Conservation (phyloP, 2,888 invertebrate genomes). For the Ypsolopha scabrella region DNA sequence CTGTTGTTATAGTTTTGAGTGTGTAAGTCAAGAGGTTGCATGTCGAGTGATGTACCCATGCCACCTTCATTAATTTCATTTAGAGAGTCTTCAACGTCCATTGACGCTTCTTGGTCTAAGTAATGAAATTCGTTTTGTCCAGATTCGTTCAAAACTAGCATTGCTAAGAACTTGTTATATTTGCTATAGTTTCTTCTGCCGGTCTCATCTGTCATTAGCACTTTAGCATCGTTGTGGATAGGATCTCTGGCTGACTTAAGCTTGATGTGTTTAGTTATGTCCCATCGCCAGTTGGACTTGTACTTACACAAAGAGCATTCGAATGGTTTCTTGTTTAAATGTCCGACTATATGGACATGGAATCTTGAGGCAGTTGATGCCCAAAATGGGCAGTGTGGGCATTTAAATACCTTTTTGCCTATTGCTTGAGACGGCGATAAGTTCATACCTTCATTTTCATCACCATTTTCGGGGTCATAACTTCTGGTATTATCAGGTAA, state of each 20-base stretch:
- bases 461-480: conserved; percentile 45
- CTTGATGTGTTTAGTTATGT: conserved; percentile 95
- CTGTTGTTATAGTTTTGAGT: conserved; percentile 42
- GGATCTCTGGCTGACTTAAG: conserved; percentile 88
- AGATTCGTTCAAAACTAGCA: conserved; percentile 71
- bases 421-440: conserved; percentile 73
- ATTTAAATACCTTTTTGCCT: conserved; percentile 88
- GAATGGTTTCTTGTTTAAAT: conserved; percentile 93
- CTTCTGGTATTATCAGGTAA: conserved; percentile 39
- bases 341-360: conserved; percentile 94
- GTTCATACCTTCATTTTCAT: conserved; percentile 70
- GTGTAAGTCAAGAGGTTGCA: conserved; percentile 74
- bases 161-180: conserved; percentile 88
- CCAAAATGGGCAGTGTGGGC: conserved; percentile 93
- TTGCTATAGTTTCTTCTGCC: conserved; percentile 92
- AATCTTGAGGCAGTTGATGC: conserved; percentile 93
- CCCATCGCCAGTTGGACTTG: conserved; percentile 97
- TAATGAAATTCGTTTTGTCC: conserved; percentile 62
- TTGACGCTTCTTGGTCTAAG: conserved; percentile 40
- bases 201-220: conserved; percentile 92
- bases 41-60: conserved; percentile 51
- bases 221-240: conserved; percentile 83
- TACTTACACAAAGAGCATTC: conserved; percentile 95
- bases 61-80: conserved; percentile 50
- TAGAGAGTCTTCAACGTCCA: conserved; percentile 59